phyloP scores from a whole-genome alignment of 2,113 vertebrate species.

The Syngnathus typhle region DNA sequence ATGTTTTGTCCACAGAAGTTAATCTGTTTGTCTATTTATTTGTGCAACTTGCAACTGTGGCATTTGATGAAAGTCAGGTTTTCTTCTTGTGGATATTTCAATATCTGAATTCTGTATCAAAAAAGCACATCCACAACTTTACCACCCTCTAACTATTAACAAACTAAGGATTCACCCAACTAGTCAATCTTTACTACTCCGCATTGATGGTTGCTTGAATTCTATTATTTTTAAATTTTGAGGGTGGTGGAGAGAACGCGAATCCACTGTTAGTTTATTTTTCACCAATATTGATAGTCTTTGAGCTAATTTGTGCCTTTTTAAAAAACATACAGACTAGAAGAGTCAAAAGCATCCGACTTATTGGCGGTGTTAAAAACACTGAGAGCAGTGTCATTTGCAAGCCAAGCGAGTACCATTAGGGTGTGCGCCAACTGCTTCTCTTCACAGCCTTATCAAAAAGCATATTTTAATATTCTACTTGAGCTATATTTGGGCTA shows the following conservation, averaged over 20 bases:
- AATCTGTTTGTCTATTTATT: neutral
- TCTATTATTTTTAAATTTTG: no score
- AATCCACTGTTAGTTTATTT: no score
- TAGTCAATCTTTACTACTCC: no score
- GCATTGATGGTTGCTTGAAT: no score
- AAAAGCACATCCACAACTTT: neutral
- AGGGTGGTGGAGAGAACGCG: no score
- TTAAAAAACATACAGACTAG: neutral
- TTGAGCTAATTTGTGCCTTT: no score
- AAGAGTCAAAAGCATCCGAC: neutral
- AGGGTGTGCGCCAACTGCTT: neutral
- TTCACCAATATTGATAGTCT: no score
- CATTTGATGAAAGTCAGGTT: neutral
- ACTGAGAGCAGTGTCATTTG: neutral
- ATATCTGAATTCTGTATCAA: neutral
- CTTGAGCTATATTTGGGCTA: neutral
- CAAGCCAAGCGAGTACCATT: neutral
- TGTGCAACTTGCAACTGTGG: neutral
- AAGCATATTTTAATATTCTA: neutral
- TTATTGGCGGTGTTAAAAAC: neutral
- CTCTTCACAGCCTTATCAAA: neutral
- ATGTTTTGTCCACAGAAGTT: neutral
- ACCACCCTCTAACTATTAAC: no score
- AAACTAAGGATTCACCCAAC: no score
- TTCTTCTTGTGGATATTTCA: neutral